phyloP scores from a whole-genome alignment of 2,888 invertebrate species.

The Callyntrura guangdongensis region DNA sequence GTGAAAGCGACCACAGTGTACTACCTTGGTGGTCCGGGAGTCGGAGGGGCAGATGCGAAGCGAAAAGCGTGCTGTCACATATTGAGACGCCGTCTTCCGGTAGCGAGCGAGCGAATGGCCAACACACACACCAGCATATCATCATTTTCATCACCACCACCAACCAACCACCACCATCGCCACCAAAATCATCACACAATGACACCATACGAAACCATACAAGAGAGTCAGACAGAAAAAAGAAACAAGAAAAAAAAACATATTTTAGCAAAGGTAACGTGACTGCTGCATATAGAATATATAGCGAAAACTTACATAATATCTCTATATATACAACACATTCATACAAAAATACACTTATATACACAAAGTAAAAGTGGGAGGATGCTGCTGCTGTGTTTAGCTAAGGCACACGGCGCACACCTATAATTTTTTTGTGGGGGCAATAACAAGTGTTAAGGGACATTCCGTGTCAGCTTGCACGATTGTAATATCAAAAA shows the following conservation, averaged over 20 bases:
- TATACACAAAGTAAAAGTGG: neutral
- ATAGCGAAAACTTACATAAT: neutral
- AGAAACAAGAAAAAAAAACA: constrained; percentile 53
- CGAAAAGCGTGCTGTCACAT: constrained; percentile 85
- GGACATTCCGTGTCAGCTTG: constrained; percentile 23
- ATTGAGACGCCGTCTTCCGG: constrained; percentile 84
- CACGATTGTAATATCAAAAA: neutral
- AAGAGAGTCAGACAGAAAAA: constrained; percentile 65
- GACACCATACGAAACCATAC: constrained; percentile 72
- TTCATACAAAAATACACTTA: neutral
- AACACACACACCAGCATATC: constrained; percentile 73
- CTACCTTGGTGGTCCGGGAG: constrained; percentile 84
- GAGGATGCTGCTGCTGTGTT: neutral
- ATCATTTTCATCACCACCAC: constrained; percentile 74
- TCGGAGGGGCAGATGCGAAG: constrained; percentile 84
- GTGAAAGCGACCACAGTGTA: constrained; percentile 78
- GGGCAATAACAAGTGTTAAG: neutral
- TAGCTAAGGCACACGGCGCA: neutral
- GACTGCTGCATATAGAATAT: neutral
- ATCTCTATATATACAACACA: neutral
- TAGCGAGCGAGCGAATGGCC: constrained; percentile 62
- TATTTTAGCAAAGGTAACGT: constrained; percentile 63
- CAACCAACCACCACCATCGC: constrained; percentile 65
- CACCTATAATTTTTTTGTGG: constrained; percentile 19
- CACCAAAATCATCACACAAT: constrained; percentile 76